These are phyloP conservation scores for Nomada goodeniana DNA, from an alignment of 2,888 invertebrate genomes.

Conservation along the genomic window DNA sequence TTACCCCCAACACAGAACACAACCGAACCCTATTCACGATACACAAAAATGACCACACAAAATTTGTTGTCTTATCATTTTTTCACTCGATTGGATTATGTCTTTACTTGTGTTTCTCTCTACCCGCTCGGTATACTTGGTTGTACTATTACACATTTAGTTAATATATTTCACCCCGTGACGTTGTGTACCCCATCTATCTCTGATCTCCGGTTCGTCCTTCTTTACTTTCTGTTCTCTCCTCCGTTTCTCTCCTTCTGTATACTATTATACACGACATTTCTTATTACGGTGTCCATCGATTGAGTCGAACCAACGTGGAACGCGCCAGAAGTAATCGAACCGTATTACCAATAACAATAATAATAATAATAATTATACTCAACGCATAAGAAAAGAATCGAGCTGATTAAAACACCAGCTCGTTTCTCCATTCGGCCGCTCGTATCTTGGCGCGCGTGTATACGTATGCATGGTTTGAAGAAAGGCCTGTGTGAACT, in stretches of 20 bases:
- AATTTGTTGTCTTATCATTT: constrained; percentile 71
- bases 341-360: not conserved
- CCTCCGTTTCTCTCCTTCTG: constrained; percentile 19
- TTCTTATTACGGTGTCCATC: constrained; percentile 8
- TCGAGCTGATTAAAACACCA: not conserved
- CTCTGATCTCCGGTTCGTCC: constrained; percentile 27
- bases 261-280: constrained; percentile 49
- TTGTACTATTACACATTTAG: constrained; percentile 75
- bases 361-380: constrained; percentile 63
- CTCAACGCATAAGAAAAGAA: constrained; percentile 66
- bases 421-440: constrained; percentile 28
- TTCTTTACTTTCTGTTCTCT: constrained; percentile 47
- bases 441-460: constrained; percentile 42
- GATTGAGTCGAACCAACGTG: constrained; percentile 7
- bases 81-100: constrained; percentile 74
- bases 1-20: constrained; percentile 41
- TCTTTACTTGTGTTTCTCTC: constrained; percentile 84
- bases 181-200: constrained; percentile 67
- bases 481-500: constrained; percentile 20
- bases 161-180: constrained; percentile 77
- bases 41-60: constrained; percentile 62
- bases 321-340: not conserved
- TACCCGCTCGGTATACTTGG: constrained; percentile 85
- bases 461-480: constrained; percentile 47
- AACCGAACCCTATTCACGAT: constrained; percentile 30